Conservation (phyloP, 1,140 invertebrate genomes). For the Globodera rostochiensis region DNA sequence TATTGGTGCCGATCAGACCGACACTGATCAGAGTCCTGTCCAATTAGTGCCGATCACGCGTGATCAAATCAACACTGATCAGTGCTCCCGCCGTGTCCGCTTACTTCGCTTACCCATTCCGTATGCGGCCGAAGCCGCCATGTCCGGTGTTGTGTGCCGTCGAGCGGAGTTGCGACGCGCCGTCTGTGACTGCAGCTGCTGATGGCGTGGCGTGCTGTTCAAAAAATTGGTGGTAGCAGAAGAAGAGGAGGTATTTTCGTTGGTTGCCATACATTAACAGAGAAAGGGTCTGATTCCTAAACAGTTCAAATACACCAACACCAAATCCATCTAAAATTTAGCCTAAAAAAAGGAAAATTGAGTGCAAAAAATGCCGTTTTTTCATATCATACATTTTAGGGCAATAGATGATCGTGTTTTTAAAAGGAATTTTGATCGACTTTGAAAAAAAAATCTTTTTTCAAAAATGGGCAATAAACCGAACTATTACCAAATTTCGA, state of each 20-base stretch:
- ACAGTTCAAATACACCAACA: slow-evolving; percentile 3
- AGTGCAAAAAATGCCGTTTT: neutral
- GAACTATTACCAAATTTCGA: too few relatives aligned
- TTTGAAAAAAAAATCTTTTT: too few relatives aligned
- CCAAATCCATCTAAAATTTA: neutral
- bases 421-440: too few relatives aligned
- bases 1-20: too few relatives aligned
- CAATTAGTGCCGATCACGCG: too few relatives aligned
- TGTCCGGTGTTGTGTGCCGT: slow-evolving; percentile 30
- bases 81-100: too few relatives aligned
- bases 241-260: neutral
- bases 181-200: neutral
- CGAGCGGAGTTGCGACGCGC: neutral
- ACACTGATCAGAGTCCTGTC: too few relatives aligned
- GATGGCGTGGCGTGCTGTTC: neutral
- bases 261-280: neutral
- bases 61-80: too few relatives aligned
- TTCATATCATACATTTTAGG: neutral
- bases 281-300: neutral
- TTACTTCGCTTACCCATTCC: slow-evolving; percentile 22
- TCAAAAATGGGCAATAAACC: too few relatives aligned
- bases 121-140: slow-evolving; percentile 31
- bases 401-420: neutral
- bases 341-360: neutral
- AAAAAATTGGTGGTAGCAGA: neutral